Conservation (phyloP, 2,113 vertebrate genomes). For the Nipponia nippon region DNA sequence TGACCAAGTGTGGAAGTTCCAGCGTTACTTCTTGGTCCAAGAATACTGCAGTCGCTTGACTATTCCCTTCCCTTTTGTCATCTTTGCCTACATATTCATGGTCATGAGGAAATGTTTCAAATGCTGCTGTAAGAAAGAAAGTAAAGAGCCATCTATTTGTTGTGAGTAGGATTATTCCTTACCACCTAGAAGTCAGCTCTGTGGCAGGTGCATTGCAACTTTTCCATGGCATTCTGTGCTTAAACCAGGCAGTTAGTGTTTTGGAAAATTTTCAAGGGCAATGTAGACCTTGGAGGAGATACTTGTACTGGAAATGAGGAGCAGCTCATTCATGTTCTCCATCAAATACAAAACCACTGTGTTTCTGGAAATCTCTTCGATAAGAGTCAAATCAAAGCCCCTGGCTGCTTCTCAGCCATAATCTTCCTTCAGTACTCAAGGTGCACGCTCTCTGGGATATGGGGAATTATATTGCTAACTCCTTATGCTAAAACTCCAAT, state of each 20-base stretch:
- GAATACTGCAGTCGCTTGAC: constrained; percentile 78
- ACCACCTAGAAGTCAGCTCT: neutral
- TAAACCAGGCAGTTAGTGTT: neutral
- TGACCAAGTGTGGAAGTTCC: constrained; percentile 82
- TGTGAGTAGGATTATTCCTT: constrained; percentile 69
- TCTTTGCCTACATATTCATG: constrained; percentile 80
- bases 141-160: constrained; percentile 42
- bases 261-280: neutral
- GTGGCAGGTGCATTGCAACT: neutral
- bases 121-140: constrained; percentile 69
- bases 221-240: neutral
- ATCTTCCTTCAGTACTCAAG: neutral
- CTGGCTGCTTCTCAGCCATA: neutral
- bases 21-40: constrained; percentile 79
- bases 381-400: neutral
- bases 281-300: neutral
- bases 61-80: constrained; percentile 78
- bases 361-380: neutral
- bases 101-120: constrained; percentile 70
- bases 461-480: neutral
- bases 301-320: neutral
- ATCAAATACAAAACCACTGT: neutral
- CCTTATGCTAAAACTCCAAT: neutral
- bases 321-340: neutral
- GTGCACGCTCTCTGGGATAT: neutral